Percentiles rank a stretch among this genome's conserved stretches.
These are phyloP conservation scores for Drosophila bipectinata DNA, from an alignment of 1,140 invertebrate species.

Conservation along the genomic window DNA sequence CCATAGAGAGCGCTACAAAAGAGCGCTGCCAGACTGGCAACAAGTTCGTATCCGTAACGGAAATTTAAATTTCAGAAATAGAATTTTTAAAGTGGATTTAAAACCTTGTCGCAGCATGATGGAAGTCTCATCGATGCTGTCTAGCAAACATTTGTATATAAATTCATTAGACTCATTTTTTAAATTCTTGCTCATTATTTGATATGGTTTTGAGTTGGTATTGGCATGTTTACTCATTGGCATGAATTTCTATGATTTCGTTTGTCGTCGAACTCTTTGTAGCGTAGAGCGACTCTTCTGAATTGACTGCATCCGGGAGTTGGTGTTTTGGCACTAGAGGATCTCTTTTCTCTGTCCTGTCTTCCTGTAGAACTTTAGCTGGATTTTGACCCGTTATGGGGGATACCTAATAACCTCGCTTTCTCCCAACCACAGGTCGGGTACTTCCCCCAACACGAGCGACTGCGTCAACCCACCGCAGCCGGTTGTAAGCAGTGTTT, in stretches of 20 bases:
- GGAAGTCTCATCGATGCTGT: too few species aligned
- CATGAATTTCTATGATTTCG: slow-evolving; percentile 8
- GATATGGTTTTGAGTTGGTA: slow-evolving; percentile 37
- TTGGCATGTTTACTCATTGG: slow-evolving; percentile 62
- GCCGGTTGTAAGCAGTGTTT: slow-evolving; percentile 84
- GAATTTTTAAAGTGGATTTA: too few species aligned
- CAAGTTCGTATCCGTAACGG: too few species aligned
- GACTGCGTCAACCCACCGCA: slow-evolving; percentile 84
- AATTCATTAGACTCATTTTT: slow-evolving; percentile 32
- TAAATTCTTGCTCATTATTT: slow-evolving; percentile 32
- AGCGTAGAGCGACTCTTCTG: slow-evolving; percentile 9
- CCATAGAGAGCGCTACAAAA: background rate
- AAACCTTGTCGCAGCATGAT: too few species aligned
- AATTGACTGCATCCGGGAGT: slow-evolving; percentile 20
- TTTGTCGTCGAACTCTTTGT: background rate
- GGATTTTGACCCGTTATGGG: background rate
- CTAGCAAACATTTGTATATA: slow-evolving; percentile 16
- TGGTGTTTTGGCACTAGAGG: slow-evolving; percentile 16
- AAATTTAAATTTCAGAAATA: too few species aligned
- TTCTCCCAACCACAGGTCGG: slow-evolving; percentile 67
- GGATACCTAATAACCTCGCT: slow-evolving; percentile 3
- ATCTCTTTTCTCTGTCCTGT: slow-evolving; percentile 12
- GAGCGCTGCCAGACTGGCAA: background rate
- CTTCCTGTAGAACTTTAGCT: slow-evolving; percentile 18
- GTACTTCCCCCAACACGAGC: slow-evolving; percentile 84